Percentiles rank a stretch among this genome's conserved stretches.
Conservation (phyloP, 1,140 invertebrate species). For the Brachionus plicatilis region DNA sequence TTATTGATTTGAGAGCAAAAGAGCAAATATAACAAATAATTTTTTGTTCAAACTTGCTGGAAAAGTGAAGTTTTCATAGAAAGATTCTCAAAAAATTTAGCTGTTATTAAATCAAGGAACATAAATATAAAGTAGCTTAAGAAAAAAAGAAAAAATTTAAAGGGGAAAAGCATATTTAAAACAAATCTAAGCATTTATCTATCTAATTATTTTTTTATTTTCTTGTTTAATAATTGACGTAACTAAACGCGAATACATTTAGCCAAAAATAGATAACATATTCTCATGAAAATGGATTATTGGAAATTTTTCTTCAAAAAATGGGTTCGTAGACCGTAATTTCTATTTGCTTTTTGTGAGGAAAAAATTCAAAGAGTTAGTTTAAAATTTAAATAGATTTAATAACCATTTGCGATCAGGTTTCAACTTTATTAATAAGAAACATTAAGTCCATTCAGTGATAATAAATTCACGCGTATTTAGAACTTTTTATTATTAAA, state of each 20-base stretch:
- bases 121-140: neutral
- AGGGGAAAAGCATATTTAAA: neutral
- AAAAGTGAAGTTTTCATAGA: neutral
- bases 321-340: conserved; percentile 24
- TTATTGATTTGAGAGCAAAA: neutral
- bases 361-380: neutral
- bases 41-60: neutral
- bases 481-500: neutral
- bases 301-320: conserved; percentile 34
- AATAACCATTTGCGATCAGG: neutral
- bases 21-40: neutral
- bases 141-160: neutral
- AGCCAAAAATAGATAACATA: conserved; percentile 14
- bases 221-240: neutral
- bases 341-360: neutral
- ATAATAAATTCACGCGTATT: neutral
- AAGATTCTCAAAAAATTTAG: neutral
- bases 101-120: neutral
- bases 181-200: neutral
- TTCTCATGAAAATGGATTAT: conserved; percentile 23
- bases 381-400: neutral
- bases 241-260: conserved; percentile 2
- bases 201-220: neutral
- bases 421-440: too few relatives aligned
- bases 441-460: too few relatives aligned